Percentiles rank a stretch among this genome's conserved stretches.
These are phyloP conservation scores for Drosophila borealis DNA, from an alignment of 2,888 invertebrate species.

Conservation along the genomic window DNA sequence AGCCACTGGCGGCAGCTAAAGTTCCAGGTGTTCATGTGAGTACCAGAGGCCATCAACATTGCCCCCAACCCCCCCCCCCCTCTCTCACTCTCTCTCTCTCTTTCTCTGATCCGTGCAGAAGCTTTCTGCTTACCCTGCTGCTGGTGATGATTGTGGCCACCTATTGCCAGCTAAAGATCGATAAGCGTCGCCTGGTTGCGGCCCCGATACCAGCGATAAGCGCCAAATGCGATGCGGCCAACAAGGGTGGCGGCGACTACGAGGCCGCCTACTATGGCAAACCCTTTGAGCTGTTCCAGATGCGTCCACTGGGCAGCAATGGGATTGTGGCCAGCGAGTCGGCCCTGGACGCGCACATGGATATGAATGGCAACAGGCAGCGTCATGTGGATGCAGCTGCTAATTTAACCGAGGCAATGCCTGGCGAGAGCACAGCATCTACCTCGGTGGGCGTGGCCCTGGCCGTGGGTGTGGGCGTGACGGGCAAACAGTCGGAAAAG, in stretches of 20 bases:
- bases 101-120: slow-evolving; percentile 45
- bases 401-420: slow-evolving; percentile 9
- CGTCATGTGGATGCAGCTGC: slow-evolving; percentile 25
- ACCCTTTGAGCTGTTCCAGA: slow-evolving; percentile 84
- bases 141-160: slow-evolving; percentile 87
- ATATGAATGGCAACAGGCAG: slow-evolving; percentile 78
- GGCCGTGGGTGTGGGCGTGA: not conserved
- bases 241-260: slow-evolving; percentile 82
- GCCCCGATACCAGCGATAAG: slow-evolving; percentile 74
- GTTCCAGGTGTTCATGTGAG: slow-evolving; percentile 89
- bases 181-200: slow-evolving; percentile 61
- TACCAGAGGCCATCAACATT: slow-evolving; percentile 45
- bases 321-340: slow-evolving; percentile 75
- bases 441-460: slow-evolving; percentile 28
- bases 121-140: slow-evolving; percentile 75
- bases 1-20: slow-evolving; percentile 88
- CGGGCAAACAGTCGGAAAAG: slow-evolving; percentile 42
- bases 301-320: slow-evolving; percentile 79
- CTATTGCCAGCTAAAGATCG: slow-evolving; percentile 87
- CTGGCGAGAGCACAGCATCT: slow-evolving; percentile 37
- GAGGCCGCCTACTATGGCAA: slow-evolving; percentile 74
- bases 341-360: slow-evolving; percentile 62
- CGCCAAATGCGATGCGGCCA: slow-evolving; percentile 69
- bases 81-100: not conserved
- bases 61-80: not conserved